Evolutionary conservation across 1,140 invertebrate genomes (phyloP).

Genomic region (Hydropsyche tenuis): DNA sequence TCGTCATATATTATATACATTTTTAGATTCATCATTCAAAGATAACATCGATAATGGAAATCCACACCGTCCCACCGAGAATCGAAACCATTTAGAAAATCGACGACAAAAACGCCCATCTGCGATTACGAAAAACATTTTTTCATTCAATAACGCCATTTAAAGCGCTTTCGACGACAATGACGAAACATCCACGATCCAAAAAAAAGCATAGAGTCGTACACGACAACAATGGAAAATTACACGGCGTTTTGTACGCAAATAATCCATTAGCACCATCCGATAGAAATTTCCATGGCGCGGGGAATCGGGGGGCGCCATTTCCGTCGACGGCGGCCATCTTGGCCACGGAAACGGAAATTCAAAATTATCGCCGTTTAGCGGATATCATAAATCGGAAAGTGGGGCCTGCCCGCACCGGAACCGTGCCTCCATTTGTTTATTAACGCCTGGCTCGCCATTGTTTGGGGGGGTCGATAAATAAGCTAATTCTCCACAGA

Average conservation of each 20-base stretch:
- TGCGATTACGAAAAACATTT: too few relatives aligned
- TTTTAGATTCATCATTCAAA: too few relatives aligned
- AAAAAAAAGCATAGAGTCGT: conserved; percentile 8
- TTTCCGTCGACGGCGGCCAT: conserved; percentile 22
- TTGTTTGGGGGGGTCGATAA: not conserved
- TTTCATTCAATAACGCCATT: too few relatives aligned
- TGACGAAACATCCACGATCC: not conserved
- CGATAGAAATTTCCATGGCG: not conserved
- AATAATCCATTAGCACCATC: conserved; percentile 26
- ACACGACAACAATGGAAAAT: conserved; percentile 14
- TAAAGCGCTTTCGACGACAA: too few relatives aligned
- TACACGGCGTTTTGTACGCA: conserved; percentile 27
- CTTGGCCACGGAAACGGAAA: conserved; percentile 38
- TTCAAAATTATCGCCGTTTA: conserved; percentile 40
- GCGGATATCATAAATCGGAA: conserved; percentile 41
- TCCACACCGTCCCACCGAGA: too few relatives aligned
- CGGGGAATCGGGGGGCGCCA: conserved; percentile 1
- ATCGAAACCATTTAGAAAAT: too few relatives aligned
- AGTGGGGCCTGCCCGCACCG: conserved; percentile 18
- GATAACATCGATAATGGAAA: too few relatives aligned
- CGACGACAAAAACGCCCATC: too few relatives aligned
- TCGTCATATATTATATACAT: too few relatives aligned
- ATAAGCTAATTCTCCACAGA: too few relatives aligned
- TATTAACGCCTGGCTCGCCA: conserved; percentile 21
- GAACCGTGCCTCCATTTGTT: conserved; percentile 33